Base-by-base conservation (phyloP, 2,113 vertebrate genomes). In the Varanus komodoensis region DNA sequence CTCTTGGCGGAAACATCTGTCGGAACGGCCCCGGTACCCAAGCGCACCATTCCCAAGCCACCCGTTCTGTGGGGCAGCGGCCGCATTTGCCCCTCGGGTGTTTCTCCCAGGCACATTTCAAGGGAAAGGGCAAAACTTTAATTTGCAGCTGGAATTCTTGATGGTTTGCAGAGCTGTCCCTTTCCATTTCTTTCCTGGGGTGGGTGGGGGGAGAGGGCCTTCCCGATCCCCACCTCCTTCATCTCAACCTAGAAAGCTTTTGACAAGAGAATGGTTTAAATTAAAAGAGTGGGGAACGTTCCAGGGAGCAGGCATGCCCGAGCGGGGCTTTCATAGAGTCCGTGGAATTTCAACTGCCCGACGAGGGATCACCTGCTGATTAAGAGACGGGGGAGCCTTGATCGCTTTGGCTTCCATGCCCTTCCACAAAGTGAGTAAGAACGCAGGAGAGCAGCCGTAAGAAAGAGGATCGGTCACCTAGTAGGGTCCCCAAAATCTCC, bases 101-200 rank as follows among this genome's bases (percentile, higher is more conserved):
- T 90, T 89, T 87, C 54, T 50, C 89, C 86, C 88, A 73, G 29
- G 23, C 50, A 48, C 61, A 68, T 67, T 84, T 27, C 12, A 48
- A 9, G 64, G 29, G 67, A 84, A 71, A 48, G 21, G 34, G 64
- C 23, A 44, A 5, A 34, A 29, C 9, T 44, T 44, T 71, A 23
- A 50, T 69, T 69, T 50, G 64, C 84, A 83, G 77, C 54, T 52
- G 81, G 84, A 50, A 87, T 83, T 15, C 9, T 6, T 34, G 48
- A 61, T 61, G 80, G 38, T 64, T 88, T 91, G 84, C 82, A 82
- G 69, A 79, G 50, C 61, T 32, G 2, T 1, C 17, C 23, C 27
- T 74, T 83, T 34, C 6, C 64, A 44, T 81, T 44, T n/a, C 50
- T 52, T 81, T 91, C 85, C 67, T n/a, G n/a, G n/a, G n/a, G n/a